phyloP scores from a whole-genome alignment of 2,888 invertebrate genomes.

The Chironomus tentans region DNA sequence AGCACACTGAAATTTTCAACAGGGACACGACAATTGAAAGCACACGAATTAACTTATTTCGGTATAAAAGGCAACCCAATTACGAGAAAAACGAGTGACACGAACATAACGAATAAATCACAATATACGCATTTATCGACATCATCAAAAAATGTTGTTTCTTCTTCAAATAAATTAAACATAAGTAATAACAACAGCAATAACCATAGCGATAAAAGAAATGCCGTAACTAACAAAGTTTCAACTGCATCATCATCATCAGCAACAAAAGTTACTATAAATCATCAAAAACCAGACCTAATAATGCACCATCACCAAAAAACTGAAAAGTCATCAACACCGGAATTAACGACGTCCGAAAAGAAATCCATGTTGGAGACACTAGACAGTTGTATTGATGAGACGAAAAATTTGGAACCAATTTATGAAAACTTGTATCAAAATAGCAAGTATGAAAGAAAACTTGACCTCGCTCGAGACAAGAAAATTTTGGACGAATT shows the following conservation, averaged over 20 bases:
- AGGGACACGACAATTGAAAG: conserved; percentile 46
- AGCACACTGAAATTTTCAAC: conserved; percentile 34
- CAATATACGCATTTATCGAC: conserved; percentile 15
- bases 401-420: conserved; percentile 17
- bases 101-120: conserved; percentile 9
- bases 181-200: too few species aligned
- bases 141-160: background rate
- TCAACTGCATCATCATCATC: background rate
- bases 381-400: conserved; percentile 28
- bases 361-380: conserved; percentile 19
- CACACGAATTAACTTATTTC: conserved; percentile 53
- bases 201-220: too few species aligned
- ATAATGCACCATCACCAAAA: conserved; percentile 12
- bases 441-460: background rate
- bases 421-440: conserved; percentile 37
- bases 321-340: conserved; percentile 21
- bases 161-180: background rate
- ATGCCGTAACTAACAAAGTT: background rate
- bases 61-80: conserved; percentile 38
- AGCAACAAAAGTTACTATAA: background rate
- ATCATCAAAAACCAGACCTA: conserved; percentile 12
- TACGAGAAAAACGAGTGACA: background rate
- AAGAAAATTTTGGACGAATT: conserved; percentile 47
- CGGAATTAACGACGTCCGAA: conserved; percentile 5
- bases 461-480: conserved; percentile 37